Percentiles rank a stretch among this genome's conserved stretches.
These are phyloP conservation scores for Channallabes apus DNA, from an alignment of 2,797 vertebrate species.

Conservation along the genomic window DNA sequence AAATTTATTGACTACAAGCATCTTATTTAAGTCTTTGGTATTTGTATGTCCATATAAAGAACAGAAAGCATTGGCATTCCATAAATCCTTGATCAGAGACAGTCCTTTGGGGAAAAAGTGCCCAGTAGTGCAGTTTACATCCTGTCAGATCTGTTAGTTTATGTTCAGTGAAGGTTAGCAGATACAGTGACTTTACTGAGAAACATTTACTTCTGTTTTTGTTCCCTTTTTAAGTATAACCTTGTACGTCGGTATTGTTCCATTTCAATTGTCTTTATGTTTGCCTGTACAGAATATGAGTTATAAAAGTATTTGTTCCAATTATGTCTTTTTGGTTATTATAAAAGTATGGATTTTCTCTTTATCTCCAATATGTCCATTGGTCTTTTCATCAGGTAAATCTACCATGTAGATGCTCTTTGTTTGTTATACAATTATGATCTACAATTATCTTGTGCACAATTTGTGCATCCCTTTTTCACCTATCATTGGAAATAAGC, in stretches of 20 bases:
- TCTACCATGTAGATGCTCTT: neutral
- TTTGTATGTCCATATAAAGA: neutral
- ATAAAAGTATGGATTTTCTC: neutral
- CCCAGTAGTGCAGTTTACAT: neutral
- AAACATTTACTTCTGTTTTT: neutral
- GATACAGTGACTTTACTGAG: neutral
- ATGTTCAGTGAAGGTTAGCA: neutral
- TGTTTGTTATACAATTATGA: neutral
- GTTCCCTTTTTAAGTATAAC: neutral
- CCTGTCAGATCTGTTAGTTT: neutral
- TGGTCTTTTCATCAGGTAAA: no score
- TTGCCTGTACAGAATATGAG: conserved; percentile 7
- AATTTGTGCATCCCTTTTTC: neutral
- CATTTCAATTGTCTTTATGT: neutral
- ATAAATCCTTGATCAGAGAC: neutral
- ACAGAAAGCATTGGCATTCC: neutral
- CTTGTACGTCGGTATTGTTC: neutral
- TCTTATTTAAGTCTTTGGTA: neutral
- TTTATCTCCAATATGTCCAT: neutral
- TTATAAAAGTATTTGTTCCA: neutral
- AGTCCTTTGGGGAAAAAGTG: neutral
- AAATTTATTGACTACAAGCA: neutral
- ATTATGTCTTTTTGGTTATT: neutral
- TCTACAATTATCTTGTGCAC: neutral
- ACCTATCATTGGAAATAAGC: neutral